These are phyloP conservation scores for Chelonus formosanus DNA, from an alignment of 2,888 invertebrate genomes.

Conservation along the genomic window DNA sequence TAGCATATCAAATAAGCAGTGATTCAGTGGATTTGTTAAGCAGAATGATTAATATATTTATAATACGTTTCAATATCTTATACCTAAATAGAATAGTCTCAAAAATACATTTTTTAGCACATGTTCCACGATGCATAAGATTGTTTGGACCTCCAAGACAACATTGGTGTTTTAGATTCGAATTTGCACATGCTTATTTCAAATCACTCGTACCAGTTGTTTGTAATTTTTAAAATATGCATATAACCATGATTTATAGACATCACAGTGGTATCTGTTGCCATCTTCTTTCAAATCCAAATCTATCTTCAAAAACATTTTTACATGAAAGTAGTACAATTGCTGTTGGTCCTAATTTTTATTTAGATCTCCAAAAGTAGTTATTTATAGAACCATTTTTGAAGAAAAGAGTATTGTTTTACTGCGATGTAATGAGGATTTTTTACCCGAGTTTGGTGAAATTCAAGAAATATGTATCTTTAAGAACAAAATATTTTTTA, in stretches of 20 bases:
- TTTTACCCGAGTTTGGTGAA: conserved; percentile 3
- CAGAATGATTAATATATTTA: conserved; percentile 14
- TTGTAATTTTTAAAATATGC: conserved; percentile 43
- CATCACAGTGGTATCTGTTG: conserved; percentile 39
- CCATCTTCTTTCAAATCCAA: conserved; percentile 26
- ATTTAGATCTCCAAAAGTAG: conserved; percentile 14
- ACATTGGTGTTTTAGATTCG: too few species aligned
- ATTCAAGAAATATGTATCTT: background rate
- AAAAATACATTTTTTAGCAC: conserved; percentile 39
- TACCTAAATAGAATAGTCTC: conserved; percentile 5
- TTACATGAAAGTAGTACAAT: conserved; percentile 32
- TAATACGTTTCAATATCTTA: background rate
- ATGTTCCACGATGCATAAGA: conserved; percentile 37
- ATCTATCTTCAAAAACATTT: conserved; percentile 30
- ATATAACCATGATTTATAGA: conserved; percentile 37
- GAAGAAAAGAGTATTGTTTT: background rate
- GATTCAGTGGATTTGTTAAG: background rate
- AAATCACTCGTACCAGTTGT: conserved; percentile 39
- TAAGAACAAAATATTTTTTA: background rate
- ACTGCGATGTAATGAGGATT: conserved; percentile 4
- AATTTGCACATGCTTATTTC: conserved; percentile 36
- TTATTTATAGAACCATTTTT: conserved; percentile 19
- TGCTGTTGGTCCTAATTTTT: conserved; percentile 15
- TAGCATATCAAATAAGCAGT: conserved; percentile 14
- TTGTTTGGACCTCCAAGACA: conserved; percentile 38